Evolutionary conservation across 2,888 invertebrate species (phyloP), one percentile per base, ranked within the genome.

Genomic region (Drosophila ochracea): DNA sequence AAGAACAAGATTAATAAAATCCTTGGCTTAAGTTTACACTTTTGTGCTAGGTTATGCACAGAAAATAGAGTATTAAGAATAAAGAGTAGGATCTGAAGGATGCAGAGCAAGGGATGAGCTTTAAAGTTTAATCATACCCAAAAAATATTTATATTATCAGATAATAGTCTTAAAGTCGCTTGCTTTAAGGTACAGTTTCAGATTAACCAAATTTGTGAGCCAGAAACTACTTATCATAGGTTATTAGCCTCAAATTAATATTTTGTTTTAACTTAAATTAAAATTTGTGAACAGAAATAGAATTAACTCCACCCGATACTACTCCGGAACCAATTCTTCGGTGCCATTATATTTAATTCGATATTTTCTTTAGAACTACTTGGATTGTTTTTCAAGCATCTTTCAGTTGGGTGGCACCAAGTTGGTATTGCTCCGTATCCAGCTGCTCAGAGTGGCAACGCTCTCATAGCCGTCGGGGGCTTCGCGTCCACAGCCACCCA

Each of bases 391-490:
- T 47, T 7, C 7, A 47, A 16, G 16, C 47, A 47, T 9, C 9
- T 47, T 47, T 47, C 25, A 47, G 47, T 47, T 47, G 47, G 9
- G 16, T 2, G 16, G 25, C 25, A 16, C 4, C 9, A 80, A 30
- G 0, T 55, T 68, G 2, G 85, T 75, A 25, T 78, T 70, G 9
- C 41, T 33, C 0, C 10, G 52, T 30, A 88, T 79, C 92, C 92
- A 92, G 19, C 30, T 43, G 37, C 63, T 49, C 10, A 83, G 73
- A 10, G 37, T 39, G 0, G 84, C 75, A 4, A 93, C 76, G 69
- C 87, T 82, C 5, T 91, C 91, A 63, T 91, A 93, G 33, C 93
- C 93, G 84, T 93, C 93, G 21, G 93, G 92, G 0, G 77, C 76
- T 4, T 63, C 65, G 0, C 80, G 78, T 0, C 92, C 93, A 65